Conservation (phyloP, 30 jellyfish, hydroid and myxozoan genomes). For the Chironex yamaguchii region DNA sequence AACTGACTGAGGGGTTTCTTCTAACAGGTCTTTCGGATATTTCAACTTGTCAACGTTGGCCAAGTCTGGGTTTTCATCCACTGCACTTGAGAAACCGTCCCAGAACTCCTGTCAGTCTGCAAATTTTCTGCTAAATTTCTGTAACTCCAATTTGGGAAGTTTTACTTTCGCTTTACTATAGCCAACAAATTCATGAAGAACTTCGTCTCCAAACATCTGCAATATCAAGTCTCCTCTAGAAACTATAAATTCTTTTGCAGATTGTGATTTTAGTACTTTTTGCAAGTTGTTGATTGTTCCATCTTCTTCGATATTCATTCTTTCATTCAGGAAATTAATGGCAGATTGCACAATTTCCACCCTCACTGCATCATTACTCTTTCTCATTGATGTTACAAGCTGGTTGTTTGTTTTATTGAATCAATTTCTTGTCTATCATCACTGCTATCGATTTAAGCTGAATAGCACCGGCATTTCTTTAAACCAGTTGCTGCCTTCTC, state of each 20-base stretch:
- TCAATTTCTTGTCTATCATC: no score
- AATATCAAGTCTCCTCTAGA: no score
- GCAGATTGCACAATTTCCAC: conserved; percentile 59
- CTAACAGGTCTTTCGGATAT: conserved; percentile 32
- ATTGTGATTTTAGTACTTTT: conserved; percentile 27
- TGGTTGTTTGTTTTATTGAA: no score
- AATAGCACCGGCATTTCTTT: neutral
- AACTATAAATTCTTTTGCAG: conserved; percentile 20
- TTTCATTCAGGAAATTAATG: conserved; percentile 16
- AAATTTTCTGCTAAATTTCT: conserved; percentile 18
- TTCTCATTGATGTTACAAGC: conserved; percentile 43
- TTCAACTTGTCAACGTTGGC: conserved; percentile 53
- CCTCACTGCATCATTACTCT: conserved; percentile 44
- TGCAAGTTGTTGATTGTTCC: conserved; percentile 36
- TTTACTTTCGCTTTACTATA: conserved; percentile 40
- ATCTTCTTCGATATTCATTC: conserved; percentile 54
- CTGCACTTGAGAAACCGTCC: conserved; percentile 67
- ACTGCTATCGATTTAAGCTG: neutral
- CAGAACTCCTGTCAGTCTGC: conserved; percentile 65
- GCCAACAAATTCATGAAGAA: no score
- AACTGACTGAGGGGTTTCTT: conserved; percentile 45
- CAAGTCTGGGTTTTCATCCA: conserved; percentile 22
- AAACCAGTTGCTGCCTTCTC: neutral
- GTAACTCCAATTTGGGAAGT: conserved; percentile 50
- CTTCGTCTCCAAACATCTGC: no score